phyloP scores from a whole-genome alignment of 2,888 invertebrate species.

The Lysandra bellargus region DNA sequence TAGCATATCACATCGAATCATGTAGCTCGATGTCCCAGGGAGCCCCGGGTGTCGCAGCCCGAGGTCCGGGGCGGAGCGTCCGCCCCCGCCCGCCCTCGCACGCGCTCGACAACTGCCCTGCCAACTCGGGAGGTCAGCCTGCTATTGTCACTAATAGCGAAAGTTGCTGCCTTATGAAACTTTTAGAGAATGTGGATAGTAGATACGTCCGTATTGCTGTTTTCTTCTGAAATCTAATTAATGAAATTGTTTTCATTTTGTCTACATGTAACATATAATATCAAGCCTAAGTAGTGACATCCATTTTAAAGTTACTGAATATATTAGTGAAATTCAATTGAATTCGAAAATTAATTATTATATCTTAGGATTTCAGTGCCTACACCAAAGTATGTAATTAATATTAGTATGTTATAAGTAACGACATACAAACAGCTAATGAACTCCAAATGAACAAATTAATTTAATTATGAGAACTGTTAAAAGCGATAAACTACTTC shows the following conservation, averaged over 20 bases:
- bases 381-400: not conserved
- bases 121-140: conserved; percentile 32
- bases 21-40: conserved; percentile 35
- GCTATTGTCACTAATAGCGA: conserved; percentile 39
- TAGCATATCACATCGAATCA: conserved; percentile 16
- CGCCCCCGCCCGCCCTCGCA: conserved; percentile 43
- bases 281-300: no score
- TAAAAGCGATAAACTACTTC: conserved; percentile 33
- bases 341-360: no score
- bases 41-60: conserved; percentile 62
- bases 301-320: no score
- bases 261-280: no score
- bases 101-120: conserved; percentile 36
- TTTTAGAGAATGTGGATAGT: not conserved
- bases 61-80: conserved; percentile 58
- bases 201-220: not conserved
- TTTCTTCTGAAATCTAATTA: not conserved
- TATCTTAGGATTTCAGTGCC: not conserved
- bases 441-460: not conserved
- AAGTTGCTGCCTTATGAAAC: not conserved
- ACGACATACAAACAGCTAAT: not conserved
- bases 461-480: conserved; percentile 25
- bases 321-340: no score
- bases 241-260: not conserved
- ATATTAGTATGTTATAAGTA: not conserved